Evolutionary conservation across 1,140 invertebrate genomes (phyloP).

Genomic region (Drosophila oshimai): DNA sequence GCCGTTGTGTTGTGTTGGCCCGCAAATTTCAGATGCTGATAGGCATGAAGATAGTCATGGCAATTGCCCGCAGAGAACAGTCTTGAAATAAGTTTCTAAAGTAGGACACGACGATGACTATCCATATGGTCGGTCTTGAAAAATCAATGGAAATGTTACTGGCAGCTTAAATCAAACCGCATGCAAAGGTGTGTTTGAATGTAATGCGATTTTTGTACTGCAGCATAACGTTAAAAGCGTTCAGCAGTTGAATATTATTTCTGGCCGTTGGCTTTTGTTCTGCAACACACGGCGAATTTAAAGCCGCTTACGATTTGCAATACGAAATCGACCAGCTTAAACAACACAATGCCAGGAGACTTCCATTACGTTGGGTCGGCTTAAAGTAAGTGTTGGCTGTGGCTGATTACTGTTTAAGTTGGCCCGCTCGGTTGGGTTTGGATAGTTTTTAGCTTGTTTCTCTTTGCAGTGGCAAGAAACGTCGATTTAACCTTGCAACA

Average conservation of each 20-base stretch:
- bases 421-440: not conserved
- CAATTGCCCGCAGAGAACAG: conserved; percentile 30
- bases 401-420: conserved; percentile 15
- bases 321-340: conserved; percentile 37
- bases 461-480: conserved; percentile 2
- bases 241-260: conserved; percentile 13
- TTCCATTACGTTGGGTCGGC: not conserved
- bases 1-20: conserved; percentile 19
- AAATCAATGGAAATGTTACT: conserved; percentile 32
- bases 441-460: conserved; percentile 4
- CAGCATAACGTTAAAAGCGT: not conserved
- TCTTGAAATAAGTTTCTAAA: conserved; percentile 36
- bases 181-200: conserved; percentile 11
- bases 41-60: conserved; percentile 30
- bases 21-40: conserved; percentile 29
- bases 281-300: conserved; percentile 17
- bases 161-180: not conserved
- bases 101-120: conserved; percentile 24
- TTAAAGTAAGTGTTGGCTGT: conserved; percentile 18
- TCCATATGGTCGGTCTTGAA: conserved; percentile 10
- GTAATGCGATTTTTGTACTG: no score
- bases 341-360: not conserved
- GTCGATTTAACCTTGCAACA: conserved; percentile 25
- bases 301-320: conserved; percentile 33
- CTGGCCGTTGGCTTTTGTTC: conserved; percentile 17